phyloP scores from a whole-genome alignment of 92 coral and sea anemone genomes.

The Parazoanthus darwini region DNA sequence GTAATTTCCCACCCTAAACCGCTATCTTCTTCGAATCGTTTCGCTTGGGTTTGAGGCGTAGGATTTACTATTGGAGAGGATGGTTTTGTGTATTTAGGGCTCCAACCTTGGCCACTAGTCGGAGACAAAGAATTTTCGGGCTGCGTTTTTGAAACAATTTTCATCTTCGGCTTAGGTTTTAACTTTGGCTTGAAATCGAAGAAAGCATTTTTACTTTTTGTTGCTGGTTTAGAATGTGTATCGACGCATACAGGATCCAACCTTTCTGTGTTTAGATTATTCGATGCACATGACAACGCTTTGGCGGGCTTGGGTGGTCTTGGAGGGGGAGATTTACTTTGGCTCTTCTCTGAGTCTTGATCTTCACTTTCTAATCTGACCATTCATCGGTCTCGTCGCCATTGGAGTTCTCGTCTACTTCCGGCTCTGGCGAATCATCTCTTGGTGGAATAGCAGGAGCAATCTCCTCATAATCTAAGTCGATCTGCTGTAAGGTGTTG shows the following conservation, averaged over 20 bases:
- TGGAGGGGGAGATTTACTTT: neutral
- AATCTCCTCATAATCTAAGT: conserved; percentile 34
- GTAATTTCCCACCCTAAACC: conserved; percentile 7
- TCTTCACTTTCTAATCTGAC: neutral
- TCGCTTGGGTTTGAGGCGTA: neutral
- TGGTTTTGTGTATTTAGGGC: neutral
- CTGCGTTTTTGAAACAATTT: neutral
- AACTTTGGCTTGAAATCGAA: neutral
- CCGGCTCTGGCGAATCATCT: neutral
- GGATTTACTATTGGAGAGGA: neutral
- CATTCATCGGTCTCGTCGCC: neutral
- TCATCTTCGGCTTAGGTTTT: neutral
- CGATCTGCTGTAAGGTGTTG: conserved; percentile 7
- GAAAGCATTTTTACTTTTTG: neutral
- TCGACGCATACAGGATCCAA: neutral
- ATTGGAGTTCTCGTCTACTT: neutral
- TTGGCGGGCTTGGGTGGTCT: conserved; percentile 14
- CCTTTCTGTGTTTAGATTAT: neutral
- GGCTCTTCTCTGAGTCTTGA: neutral
- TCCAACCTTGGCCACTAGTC: neutral
- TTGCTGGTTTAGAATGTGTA: neutral
- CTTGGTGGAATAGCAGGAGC: conserved; percentile 28
- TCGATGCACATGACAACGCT: neutral
- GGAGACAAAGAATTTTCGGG: neutral
- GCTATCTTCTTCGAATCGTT: neutral